Base-by-base conservation (phyloP, 2,113 vertebrate species). In the Tamias sibiricus region DNA sequence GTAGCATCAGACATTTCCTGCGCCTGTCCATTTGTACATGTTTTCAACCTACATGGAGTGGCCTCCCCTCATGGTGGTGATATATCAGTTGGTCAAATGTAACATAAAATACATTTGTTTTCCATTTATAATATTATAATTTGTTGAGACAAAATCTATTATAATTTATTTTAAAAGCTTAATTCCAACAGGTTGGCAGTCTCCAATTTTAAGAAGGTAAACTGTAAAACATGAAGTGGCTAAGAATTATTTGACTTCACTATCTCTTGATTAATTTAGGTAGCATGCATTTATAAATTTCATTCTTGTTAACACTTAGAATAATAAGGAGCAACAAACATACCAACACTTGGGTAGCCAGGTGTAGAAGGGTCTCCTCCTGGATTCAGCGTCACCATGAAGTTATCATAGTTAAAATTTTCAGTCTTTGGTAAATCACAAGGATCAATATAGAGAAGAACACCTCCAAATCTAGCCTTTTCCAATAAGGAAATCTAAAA, bases 381-480 rank as follows among this genome's bases (percentile, higher is more conserved):
- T 0, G 99, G 98, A 91, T 99, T 99, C 90, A 99, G 97, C 0
- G 99, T 99, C 59, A 99, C 99, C 97, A 99, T 99, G 75, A 99
- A 99, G 35, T 98, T 97, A 89, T 99, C 98, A 12, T 98, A 96
- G 89, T 94, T 98, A 59, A 97, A 86, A 64, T 98, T 97, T 88
- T 94, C 95, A 54, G 96, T 98, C 90, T 98, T 98, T 92, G 99
- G 98, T 74, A 98, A 97, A 68, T 99, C 99, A 96, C 99, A 99
- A 20, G 99, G 99, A 95, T 99, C 99, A 42, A 98, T 32, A 35
- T 99, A 99, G 5, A 99, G 98, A 72, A 99, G 99, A 89, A 96
- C 99, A 11, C 99, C 99, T 92, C 98, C 99, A 97, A 99, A 99
- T 26, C 99, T 99, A 88, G 98, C 97, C 32, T 99, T 98, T 92